A percentile compares a stretch with the other conserved stretches of the same genome.
Conservation (phyloP, 2,888 invertebrate species). For the Zaprionus obscuricornis region DNA sequence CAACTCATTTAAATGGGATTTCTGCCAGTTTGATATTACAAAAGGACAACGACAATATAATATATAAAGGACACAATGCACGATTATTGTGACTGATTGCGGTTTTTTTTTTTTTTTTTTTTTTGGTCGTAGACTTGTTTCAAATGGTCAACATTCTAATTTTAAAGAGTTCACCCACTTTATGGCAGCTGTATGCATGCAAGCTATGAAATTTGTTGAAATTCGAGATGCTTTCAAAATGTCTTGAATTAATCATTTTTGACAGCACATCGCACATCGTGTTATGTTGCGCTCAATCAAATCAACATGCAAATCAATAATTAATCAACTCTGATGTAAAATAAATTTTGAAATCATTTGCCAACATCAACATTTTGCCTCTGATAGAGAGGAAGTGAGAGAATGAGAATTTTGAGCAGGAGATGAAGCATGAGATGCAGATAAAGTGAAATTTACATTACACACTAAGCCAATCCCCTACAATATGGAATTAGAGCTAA, state of each 20-base stretch:
- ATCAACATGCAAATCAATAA: constrained; percentile 69
- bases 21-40: constrained; percentile 35
- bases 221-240: constrained; percentile 27
- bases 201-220: no score
- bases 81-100: constrained; percentile 42
- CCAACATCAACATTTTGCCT: no score
- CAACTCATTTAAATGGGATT: constrained; percentile 52
- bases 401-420: no score
- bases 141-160: no score
- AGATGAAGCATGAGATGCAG: no score
- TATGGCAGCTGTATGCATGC: constrained; percentile 26
- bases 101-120: constrained; percentile 22
- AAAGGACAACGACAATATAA: no score
- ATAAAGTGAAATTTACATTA: no score
- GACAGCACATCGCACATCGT: no score
- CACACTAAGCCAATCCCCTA: no score
- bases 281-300: constrained; percentile 52
- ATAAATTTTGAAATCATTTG: constrained; percentile 60
- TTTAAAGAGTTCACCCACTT: constrained; percentile 25
- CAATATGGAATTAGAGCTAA: no score
- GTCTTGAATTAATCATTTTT: constrained; percentile 32
- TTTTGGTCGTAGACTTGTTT: constrained; percentile 23
- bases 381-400: no score
- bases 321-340: constrained; percentile 60
- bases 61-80: no score